Conservation (phyloP, 2,797 vertebrate genomes). For the Myoxocephalus aenaeus region DNA sequence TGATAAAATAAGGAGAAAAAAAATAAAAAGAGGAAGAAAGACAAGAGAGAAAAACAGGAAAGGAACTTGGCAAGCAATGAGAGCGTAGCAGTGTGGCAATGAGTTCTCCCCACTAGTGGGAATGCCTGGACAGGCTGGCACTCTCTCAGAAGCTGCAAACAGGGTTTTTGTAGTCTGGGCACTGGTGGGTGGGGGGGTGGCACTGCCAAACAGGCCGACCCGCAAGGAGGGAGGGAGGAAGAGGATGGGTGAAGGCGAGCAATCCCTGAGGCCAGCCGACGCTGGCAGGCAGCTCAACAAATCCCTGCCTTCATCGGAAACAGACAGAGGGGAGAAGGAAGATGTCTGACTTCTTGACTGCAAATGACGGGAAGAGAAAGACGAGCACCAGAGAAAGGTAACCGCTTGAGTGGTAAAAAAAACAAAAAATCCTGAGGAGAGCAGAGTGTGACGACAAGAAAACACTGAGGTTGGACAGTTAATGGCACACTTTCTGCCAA, state of each 20-base stretch:
- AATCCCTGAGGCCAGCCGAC: slow-evolving; percentile 53
- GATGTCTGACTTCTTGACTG: slow-evolving; percentile 45
- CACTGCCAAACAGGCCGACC: slow-evolving; percentile 69
- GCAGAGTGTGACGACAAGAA: neutral
- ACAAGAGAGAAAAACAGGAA: slow-evolving; percentile 72
- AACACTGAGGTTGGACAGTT: slow-evolving; percentile 44
- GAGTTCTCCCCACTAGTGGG: slow-evolving; percentile 75
- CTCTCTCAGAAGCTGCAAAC: slow-evolving; percentile 71
- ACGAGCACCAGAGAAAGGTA: slow-evolving; percentile 16
- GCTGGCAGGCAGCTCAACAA: slow-evolving; percentile 60
- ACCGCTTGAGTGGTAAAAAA: slow-evolving; percentile 10
- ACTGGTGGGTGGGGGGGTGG: slow-evolving; percentile 47
- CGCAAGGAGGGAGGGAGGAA: slow-evolving; percentile 35
- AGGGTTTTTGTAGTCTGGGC: slow-evolving; percentile 70
- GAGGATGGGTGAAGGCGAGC: slow-evolving; percentile 27
- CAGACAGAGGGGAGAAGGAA: slow-evolving; percentile 28
- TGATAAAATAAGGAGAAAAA: slow-evolving; percentile 54
- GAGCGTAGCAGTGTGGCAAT: slow-evolving; percentile 68
- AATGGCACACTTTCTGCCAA: slow-evolving; percentile 32
- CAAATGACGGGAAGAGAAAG: slow-evolving; percentile 23
- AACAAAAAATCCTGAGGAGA: slow-evolving; percentile 27
- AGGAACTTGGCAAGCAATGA: slow-evolving; percentile 73
- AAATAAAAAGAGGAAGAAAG: slow-evolving; percentile 51
- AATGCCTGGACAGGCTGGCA: slow-evolving; percentile 79
- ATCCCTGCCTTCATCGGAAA: slow-evolving; percentile 60